A percentile compares a stretch with the other conserved stretches of the same genome.
Conservation (phyloP, 2,797 vertebrate species). For the Sphaeramia orbicularis region DNA sequence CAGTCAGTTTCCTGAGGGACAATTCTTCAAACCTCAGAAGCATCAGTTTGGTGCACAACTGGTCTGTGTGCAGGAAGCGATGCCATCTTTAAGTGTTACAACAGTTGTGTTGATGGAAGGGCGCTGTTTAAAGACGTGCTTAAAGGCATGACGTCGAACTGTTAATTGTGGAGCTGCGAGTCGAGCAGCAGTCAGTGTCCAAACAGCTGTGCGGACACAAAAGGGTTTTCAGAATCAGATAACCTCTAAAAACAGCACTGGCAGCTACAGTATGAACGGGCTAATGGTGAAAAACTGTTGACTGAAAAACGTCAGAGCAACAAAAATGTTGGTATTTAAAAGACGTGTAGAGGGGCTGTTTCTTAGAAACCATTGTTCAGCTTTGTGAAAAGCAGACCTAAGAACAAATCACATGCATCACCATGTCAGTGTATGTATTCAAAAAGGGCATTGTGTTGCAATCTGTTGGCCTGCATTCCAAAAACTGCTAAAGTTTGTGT, state of each 20-base stretch:
- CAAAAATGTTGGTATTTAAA: constrained; percentile 1
- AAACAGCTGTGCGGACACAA: not conserved
- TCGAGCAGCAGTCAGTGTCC: not conserved
- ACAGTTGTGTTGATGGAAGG: not conserved
- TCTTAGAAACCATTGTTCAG: not conserved
- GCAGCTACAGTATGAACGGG: not conserved
- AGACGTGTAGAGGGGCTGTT: not conserved
- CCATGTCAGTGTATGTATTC: not conserved
- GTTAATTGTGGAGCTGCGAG: not conserved
- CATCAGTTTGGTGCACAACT: not conserved
- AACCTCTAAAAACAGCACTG: not conserved
- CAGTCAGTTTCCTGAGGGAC: not conserved
- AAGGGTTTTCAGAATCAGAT: not conserved
- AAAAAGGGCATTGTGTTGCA: constrained; percentile 6
- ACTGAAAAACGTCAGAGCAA: not conserved
- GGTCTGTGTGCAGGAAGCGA: not conserved
- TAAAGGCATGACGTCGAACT: not conserved
- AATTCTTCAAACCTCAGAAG: not conserved
- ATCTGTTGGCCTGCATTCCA: not conserved
- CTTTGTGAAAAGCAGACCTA: not conserved
- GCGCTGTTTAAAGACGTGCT: not conserved
- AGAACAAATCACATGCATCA: not conserved
- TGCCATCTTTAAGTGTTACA: not conserved
- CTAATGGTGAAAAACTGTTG: not conserved
- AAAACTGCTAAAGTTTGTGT: not conserved